A percentile compares a stretch with the other conserved stretches of the same genome.
Conservation (phyloP, 2,797 vertebrate genomes). For the Mastacembelus armatus region DNA sequence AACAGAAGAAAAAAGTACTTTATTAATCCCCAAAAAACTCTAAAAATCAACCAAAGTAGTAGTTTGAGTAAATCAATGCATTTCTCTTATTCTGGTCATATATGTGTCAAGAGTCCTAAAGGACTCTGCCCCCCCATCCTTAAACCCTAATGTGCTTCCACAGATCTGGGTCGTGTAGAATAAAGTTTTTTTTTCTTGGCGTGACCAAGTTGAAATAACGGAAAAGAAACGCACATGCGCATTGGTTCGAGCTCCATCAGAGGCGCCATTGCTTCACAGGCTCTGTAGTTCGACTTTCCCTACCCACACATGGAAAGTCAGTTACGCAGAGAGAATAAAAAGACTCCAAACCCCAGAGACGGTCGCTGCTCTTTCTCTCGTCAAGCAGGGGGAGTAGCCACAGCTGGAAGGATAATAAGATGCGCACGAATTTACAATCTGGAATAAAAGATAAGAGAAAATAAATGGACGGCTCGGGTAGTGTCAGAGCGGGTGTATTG, state of each 20-base stretch:
- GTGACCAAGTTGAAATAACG: conserved; percentile 80
- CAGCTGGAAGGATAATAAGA: conserved; percentile 85
- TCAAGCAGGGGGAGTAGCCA: conserved; percentile 78
- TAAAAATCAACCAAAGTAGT: too few relatives aligned
- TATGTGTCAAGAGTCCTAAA: too few relatives aligned
- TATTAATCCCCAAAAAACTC: too few relatives aligned
- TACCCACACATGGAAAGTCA: conserved; percentile 50
- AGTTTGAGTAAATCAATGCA: neutral
- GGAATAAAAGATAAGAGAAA: conserved; percentile 77
- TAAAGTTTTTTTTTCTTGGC: conserved; percentile 46
- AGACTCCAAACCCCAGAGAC: conserved; percentile 75
- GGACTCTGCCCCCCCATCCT: too few relatives aligned
- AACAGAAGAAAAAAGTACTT: too few relatives aligned
- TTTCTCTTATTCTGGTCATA: neutral
- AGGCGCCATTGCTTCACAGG: conserved; percentile 75
- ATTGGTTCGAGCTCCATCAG: conserved; percentile 47
- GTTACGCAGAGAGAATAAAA: conserved; percentile 49
- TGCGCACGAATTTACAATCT: conserved; percentile 84
- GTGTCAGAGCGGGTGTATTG: conserved; percentile 15
- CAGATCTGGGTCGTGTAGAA: conserved; percentile 63
- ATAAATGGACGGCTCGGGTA: conserved; percentile 60
- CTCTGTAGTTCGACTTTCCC: conserved; percentile 76
- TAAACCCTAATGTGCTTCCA: too few relatives aligned
- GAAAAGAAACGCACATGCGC: conserved; percentile 84
- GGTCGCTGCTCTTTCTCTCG: conserved; percentile 44